A percentile compares a stretch with the other conserved stretches of the same genome.
These are phyloP conservation scores for Anarhynchus alexandrinus DNA, from an alignment of 2,113 vertebrate species.

Conservation along the genomic window DNA sequence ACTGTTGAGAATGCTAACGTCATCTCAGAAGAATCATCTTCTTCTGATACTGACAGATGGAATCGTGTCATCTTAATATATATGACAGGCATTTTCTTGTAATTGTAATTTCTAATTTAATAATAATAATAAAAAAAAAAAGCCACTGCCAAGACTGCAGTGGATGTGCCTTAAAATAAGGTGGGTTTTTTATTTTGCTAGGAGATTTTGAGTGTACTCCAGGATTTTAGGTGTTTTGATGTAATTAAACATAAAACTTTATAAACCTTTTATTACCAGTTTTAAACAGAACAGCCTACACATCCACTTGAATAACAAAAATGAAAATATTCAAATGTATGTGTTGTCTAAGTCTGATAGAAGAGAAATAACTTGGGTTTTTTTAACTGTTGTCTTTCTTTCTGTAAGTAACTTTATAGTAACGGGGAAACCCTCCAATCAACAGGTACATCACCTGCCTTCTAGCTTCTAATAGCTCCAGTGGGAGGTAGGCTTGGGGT, in stretches of 20 bases:
- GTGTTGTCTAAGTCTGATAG: slow-evolving; percentile 30
- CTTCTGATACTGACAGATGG: background rate
- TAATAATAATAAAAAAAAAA: background rate
- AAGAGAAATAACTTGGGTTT: slow-evolving; percentile 19
- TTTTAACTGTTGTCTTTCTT: slow-evolving; percentile 55
- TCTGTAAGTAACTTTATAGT: slow-evolving; percentile 55
- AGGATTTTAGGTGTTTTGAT: background rate
- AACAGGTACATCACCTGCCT: slow-evolving; percentile 58
- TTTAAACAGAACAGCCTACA: background rate
- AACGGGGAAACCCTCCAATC: slow-evolving; percentile 52
- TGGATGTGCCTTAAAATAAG: background rate
- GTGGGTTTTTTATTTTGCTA: background rate
- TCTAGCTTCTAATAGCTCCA: slow-evolving; percentile 51
- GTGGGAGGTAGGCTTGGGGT: slow-evolving; percentile 49
- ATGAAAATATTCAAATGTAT: background rate
- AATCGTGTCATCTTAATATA: background rate
- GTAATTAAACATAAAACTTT: background rate
- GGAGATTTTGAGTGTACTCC: background rate
- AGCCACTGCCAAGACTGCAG: background rate
- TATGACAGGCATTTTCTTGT: background rate
- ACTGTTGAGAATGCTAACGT: background rate
- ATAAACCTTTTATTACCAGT: background rate
- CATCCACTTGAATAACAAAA: background rate
- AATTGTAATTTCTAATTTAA: background rate
- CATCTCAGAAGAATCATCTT: background rate